These are phyloP conservation scores for Bungarus multicinctus DNA, from an alignment of 2,113 vertebrate species.

Conservation along the genomic window DNA sequence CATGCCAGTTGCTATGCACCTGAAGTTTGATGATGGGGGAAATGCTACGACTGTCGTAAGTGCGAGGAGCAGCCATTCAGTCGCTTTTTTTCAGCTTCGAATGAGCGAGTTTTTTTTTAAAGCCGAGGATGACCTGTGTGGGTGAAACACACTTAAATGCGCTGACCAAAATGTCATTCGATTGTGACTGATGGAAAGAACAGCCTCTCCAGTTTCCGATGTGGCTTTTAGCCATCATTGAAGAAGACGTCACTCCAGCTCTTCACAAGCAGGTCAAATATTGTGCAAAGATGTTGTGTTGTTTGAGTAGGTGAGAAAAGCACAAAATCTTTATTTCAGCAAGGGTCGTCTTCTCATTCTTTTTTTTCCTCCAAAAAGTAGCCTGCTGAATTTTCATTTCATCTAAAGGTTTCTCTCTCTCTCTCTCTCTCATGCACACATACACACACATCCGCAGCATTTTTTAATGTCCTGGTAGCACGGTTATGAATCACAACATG, in stretches of 20 bases:
- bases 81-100: too few relatives aligned
- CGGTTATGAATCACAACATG: slow-evolving; percentile 22
- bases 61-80: not conserved
- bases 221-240: not conserved
- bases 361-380: slow-evolving; percentile 18
- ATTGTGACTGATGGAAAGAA: not conserved
- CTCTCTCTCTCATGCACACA: too few relatives aligned
- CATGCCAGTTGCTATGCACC: not conserved
- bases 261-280: not conserved
- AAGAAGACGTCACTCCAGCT: not conserved
- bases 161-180: not conserved
- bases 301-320: not conserved
- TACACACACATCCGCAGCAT: fast-evolving
- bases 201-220: not conserved
- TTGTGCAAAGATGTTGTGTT: too few relatives aligned
- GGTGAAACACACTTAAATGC: not conserved
- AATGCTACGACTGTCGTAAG: not conserved
- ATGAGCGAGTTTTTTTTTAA: too few relatives aligned
- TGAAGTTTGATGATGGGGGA: not conserved
- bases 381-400: not conserved
- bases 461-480: not conserved
- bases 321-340: not conserved
- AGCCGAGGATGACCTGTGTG: not conserved
- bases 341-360: not conserved
- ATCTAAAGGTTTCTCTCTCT: not conserved